Evolutionary conservation across 1,140 invertebrate genomes (phyloP).

Genomic region (Eriosoma lanigerum): DNA sequence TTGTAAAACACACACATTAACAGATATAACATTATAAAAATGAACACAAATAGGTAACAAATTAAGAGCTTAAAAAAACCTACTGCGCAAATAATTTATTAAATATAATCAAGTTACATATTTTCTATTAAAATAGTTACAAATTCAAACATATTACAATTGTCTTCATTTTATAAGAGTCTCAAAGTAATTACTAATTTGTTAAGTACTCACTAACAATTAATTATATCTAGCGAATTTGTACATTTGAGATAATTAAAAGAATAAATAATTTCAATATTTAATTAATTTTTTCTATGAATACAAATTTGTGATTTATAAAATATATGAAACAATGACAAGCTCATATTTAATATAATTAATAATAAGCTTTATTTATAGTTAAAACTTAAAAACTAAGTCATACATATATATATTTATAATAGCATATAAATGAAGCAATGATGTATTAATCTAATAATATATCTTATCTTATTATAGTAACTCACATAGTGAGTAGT

Average conservation of each 20-base stretch:
- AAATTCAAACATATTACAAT: not conserved
- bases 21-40: no score
- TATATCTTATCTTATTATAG: not conserved
- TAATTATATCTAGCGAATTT: not conserved
- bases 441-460: not conserved
- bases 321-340: not conserved
- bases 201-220: not conserved
- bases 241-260: not conserved
- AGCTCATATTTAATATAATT: not conserved
- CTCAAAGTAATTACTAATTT: not conserved
- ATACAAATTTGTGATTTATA: not conserved
- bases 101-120: not conserved
- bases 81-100: conserved; percentile 4
- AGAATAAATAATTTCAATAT: not conserved
- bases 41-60: conserved; percentile 39
- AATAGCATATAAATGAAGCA: not conserved
- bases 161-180: not conserved
- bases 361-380: not conserved
- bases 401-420: not conserved
- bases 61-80: not conserved
- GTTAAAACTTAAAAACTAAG: not conserved
- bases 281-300: not conserved
- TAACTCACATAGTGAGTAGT: not conserved
- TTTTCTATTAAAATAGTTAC: not conserved
- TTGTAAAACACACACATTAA: no score